These are phyloP conservation scores for Cremastobaeus sp. DNA, from an alignment of 2,888 invertebrate genomes.

Conservation along the genomic window DNA sequence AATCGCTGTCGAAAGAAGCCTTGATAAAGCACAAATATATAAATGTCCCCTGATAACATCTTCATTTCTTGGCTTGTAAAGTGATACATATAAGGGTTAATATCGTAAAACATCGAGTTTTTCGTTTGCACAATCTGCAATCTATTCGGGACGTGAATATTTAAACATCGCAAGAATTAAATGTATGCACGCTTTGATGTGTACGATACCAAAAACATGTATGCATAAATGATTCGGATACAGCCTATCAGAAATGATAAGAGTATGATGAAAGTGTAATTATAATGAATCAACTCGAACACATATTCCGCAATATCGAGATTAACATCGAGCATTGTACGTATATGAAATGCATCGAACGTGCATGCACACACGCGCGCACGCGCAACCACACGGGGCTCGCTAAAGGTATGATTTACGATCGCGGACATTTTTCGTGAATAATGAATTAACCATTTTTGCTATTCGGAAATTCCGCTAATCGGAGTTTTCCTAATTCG, in stretches of 20 bases:
- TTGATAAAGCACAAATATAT: slow-evolving; percentile 34
- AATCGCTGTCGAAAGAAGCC: no score
- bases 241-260: slow-evolving; percentile 53
- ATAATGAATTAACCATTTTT: slow-evolving; percentile 8
- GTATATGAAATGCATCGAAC: slow-evolving; percentile 45
- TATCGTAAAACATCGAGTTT: slow-evolving; percentile 24
- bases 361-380: slow-evolving; percentile 25
- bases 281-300: slow-evolving; percentile 55
- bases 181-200: slow-evolving; percentile 40
- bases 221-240: slow-evolving; percentile 55
- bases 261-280: slow-evolving; percentile 58
- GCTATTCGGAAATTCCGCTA: no score
- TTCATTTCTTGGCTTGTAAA: slow-evolving; percentile 41
- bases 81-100: slow-evolving; percentile 51
- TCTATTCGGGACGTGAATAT: slow-evolving; percentile 39
- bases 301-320: slow-evolving; percentile 47
- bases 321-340: slow-evolving; percentile 48
- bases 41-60: slow-evolving; percentile 43
- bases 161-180: slow-evolving; percentile 38
- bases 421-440: neutral
- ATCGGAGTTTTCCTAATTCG: no score
- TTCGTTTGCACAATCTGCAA: slow-evolving; percentile 30
- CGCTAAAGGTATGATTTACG: neutral
- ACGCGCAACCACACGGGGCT: no score
- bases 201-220: slow-evolving; percentile 50